A percentile compares a stretch with the other conserved stretches of the same genome.
phyloP scores from a whole-genome alignment of 2,888 invertebrate genomes.

The Tupiocoris notatus region DNA sequence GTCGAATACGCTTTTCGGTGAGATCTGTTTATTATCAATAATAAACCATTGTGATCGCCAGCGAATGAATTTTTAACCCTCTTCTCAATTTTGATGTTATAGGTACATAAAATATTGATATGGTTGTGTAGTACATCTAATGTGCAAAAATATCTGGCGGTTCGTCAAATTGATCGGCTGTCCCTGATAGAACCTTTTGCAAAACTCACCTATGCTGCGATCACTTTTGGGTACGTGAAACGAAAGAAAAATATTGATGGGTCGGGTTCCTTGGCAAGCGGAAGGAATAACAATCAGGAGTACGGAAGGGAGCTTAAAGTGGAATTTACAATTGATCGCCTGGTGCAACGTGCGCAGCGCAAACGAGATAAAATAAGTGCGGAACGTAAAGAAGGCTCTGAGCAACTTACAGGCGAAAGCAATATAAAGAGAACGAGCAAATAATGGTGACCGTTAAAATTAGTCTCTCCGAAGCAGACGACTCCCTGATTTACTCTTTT shows the following conservation, averaged over 20 bases:
- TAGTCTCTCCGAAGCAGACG: neutral
- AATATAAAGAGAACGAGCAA: neutral
- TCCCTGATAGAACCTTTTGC: no score
- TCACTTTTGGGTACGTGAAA: neutral
- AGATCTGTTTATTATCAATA: no score
- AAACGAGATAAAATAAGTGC: neutral
- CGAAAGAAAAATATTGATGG: neutral
- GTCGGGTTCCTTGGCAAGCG: neutral
- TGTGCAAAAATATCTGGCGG: no score
- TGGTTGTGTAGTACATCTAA: no score
- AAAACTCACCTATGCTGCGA: no score
- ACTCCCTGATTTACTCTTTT: neutral
- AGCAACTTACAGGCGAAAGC: neutral
- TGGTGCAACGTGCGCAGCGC: neutral
- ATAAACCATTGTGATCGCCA: no score
- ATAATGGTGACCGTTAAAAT: neutral
- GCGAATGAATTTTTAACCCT: no score
- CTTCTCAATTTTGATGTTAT: no score
- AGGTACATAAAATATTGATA: no score
- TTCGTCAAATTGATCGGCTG: no score
- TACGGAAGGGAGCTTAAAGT: neutral
- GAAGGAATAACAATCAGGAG: neutral
- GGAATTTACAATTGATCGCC: neutral
- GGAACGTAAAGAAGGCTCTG: neutral
- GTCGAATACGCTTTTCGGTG: no score